Conservation (phyloP, 2,888 invertebrate genomes). For the Drosophila austrosaltans region DNA sequence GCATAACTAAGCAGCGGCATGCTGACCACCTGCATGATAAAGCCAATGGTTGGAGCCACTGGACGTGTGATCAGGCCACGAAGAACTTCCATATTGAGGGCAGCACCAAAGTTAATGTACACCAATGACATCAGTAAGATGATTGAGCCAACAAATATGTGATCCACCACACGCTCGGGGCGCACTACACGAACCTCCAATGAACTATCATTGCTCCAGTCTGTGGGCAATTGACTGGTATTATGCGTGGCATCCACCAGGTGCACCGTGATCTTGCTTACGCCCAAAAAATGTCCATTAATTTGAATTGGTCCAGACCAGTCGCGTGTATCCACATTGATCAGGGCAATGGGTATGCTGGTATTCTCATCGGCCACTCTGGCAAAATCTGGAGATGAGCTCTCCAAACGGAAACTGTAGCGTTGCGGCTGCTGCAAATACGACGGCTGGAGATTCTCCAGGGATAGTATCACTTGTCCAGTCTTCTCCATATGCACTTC, state of each 20-base stretch:
- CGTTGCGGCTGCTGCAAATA: slow-evolving; percentile 37
- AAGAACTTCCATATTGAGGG: slow-evolving; percentile 87
- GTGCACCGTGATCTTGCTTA: slow-evolving; percentile 73
- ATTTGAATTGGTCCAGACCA: slow-evolving; percentile 78
- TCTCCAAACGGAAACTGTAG: slow-evolving; percentile 64
- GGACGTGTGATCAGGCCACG: slow-evolving; percentile 85
- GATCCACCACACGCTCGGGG: slow-evolving; percentile 88
- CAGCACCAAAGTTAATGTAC: slow-evolving; percentile 96
- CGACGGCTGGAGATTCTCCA: slow-evolving; percentile 44
- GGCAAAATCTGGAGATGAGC: slow-evolving; percentile 65
- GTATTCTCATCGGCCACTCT: slow-evolving; percentile 51
- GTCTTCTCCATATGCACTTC: slow-evolving; percentile 68
- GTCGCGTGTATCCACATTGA: slow-evolving; percentile 45
- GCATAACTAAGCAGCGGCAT: slow-evolving; percentile 94
- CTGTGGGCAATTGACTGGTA: slow-evolving; percentile 55
- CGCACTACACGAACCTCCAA: slow-evolving; percentile 86
- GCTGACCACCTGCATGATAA: slow-evolving; percentile 90
- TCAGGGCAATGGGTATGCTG: slow-evolving; percentile 53
- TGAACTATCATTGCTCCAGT: slow-evolving; percentile 48
- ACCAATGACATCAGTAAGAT: slow-evolving; percentile 90
- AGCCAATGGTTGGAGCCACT: slow-evolving; percentile 89
- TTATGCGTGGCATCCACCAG: slow-evolving; percentile 51
- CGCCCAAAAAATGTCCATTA: slow-evolving; percentile 78
- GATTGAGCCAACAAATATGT: slow-evolving; percentile 90
- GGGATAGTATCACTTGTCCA: slow-evolving; percentile 49